Evolutionary conservation across 1,140 invertebrate genomes (phyloP).

Genomic region (Camponotus vicinus): DNA sequence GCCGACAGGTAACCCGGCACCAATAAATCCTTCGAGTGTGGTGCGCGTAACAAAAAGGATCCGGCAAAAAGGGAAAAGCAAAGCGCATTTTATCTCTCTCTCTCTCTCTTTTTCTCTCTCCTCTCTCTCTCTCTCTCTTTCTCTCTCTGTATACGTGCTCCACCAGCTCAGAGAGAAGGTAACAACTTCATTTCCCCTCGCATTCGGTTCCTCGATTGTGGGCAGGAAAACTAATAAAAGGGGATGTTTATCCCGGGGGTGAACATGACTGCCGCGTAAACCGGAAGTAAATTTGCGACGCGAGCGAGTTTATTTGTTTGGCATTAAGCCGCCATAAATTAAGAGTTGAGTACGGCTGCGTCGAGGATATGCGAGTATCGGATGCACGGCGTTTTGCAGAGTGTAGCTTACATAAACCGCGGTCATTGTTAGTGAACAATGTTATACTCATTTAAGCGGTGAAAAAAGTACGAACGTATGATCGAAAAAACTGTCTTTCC

Average conservation of each 20-base stretch:
- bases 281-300: slow-evolving; percentile 61
- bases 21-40: slow-evolving; percentile 68
- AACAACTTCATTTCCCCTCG: slow-evolving; percentile 10
- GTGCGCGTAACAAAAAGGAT: slow-evolving; percentile 9
- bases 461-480: slow-evolving; percentile 41
- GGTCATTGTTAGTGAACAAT: slow-evolving; percentile 24
- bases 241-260: slow-evolving; percentile 30
- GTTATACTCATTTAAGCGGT: slow-evolving; percentile 34
- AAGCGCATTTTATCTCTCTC: slow-evolving; percentile 41
- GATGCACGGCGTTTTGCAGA: slow-evolving; percentile 4
- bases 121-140: background rate
- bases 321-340: slow-evolving; percentile 53
- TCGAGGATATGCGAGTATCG: slow-evolving; percentile 8
- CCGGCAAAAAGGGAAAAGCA: slow-evolving; percentile 49
- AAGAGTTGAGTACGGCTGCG: background rate
- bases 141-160: background rate
- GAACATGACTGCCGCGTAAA: slow-evolving; percentile 25
- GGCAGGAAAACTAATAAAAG: slow-evolving; percentile 60
- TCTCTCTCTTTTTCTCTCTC: background rate
- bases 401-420: slow-evolving; percentile 39
- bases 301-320: slow-evolving; percentile 59
- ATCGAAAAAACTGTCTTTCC: background rate
- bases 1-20: slow-evolving; percentile 56
- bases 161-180: background rate
- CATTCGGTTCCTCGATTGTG: slow-evolving; percentile 24